phyloP scores from a whole-genome alignment of 2,888 invertebrate genomes.

The Dugesia japonica region DNA sequence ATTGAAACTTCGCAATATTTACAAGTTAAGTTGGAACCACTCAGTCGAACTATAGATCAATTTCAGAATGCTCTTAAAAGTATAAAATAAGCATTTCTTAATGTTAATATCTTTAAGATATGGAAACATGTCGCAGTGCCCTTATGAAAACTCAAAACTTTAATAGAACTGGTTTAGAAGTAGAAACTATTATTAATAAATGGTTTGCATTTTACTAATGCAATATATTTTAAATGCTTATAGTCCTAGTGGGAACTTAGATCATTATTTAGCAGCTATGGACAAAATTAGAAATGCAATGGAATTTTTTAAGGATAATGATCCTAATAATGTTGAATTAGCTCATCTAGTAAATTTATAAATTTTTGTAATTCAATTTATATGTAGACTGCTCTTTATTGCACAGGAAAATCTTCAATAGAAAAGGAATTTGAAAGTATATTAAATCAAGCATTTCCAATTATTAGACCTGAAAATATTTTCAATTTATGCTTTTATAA shows the following conservation, averaged over 20 bases:
- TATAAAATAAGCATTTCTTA: no score
- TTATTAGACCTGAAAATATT: not conserved
- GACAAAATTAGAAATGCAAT: conserved; percentile 14
- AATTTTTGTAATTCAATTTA: not conserved
- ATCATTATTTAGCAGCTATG: conserved; percentile 23
- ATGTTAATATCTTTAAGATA: conserved; percentile 8
- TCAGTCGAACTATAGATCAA: conserved; percentile 22
- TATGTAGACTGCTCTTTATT: not conserved
- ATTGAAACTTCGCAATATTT: conserved; percentile 24
- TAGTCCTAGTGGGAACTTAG: conserved; percentile 21
- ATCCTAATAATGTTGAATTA: conserved; percentile 21
- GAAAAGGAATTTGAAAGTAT: not conserved
- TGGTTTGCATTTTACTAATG: no score
- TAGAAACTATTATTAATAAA: conserved; percentile 8
- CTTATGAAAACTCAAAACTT: conserved; percentile 21
- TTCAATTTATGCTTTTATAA: not conserved
- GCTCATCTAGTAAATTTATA: not conserved
- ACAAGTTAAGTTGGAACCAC: conserved; percentile 14
- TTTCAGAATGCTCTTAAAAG: conserved; percentile 10
- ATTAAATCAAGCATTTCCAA: not conserved
- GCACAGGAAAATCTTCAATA: not conserved
- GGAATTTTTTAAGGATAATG: not conserved
- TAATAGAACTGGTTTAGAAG: conserved; percentile 12
- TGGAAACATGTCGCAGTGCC: conserved; percentile 23
- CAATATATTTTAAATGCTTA: no score